Percentiles rank a stretch among this genome's conserved stretches.
phyloP scores from a whole-genome alignment of 1,140 invertebrate genomes.

The Ceratina calcarata region DNA sequence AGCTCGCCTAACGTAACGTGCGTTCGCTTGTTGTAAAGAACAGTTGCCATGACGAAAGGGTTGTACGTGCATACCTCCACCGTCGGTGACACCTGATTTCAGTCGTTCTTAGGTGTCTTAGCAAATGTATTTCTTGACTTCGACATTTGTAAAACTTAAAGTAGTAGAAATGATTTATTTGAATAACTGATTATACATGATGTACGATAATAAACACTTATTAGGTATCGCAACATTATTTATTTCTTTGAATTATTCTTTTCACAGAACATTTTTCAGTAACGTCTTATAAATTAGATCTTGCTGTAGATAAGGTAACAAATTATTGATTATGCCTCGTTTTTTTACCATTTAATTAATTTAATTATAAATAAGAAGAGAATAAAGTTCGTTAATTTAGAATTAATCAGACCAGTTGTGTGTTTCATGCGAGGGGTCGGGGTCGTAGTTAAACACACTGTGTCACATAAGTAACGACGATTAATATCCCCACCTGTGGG shows the following conservation, averaged over 20 bases:
- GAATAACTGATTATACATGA: too few relatives aligned
- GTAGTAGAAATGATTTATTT: too few relatives aligned
- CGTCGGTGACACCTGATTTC: conserved; percentile 55
- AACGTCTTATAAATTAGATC: too few relatives aligned
- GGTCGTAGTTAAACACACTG: neutral
- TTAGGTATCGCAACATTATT: too few relatives aligned
- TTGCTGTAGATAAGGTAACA: too few relatives aligned
- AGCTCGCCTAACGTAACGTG: conserved; percentile 21
- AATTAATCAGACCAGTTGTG: neutral
- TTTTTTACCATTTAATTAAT: neutral
- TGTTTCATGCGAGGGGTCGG: neutral
- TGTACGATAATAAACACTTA: too few relatives aligned
- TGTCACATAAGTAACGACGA: conserved; percentile 4
- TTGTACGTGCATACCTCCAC: conserved; percentile 16
- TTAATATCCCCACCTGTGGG: conserved; percentile 29
- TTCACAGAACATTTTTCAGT: too few relatives aligned
- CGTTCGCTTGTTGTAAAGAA: conserved; percentile 56
- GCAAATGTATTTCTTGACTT: too few relatives aligned
- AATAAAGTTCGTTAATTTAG: neutral
- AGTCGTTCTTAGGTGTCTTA: neutral
- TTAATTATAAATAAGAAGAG: neutral
- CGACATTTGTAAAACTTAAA: too few relatives aligned
- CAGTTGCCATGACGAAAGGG: conserved; percentile 66
- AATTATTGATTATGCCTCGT: neutral
- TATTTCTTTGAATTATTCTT: too few relatives aligned